These are phyloP conservation scores for Leptopilina drosophilae DNA, from an alignment of 2,888 invertebrate genomes.

Conservation along the genomic window DNA sequence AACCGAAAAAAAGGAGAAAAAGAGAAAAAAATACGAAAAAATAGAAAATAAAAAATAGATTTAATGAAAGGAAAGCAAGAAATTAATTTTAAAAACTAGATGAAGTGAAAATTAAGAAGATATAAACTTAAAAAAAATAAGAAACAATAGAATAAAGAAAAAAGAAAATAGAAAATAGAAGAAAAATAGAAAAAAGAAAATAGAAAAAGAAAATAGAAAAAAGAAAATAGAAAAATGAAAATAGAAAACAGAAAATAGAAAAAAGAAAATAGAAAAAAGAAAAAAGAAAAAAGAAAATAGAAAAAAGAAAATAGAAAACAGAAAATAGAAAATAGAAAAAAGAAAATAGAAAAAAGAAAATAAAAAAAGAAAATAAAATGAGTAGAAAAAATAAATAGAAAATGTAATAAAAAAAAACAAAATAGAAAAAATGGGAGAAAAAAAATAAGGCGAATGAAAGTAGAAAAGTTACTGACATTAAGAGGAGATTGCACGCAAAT, in stretches of 20 bases:
- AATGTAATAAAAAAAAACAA: neutral
- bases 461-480: slow-evolving; percentile 17
- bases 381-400: neutral
- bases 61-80: neutral
- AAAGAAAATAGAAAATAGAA: neutral
- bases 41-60: neutral
- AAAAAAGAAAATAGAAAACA: neutral
- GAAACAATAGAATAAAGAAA: no score
- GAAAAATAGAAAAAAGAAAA: slow-evolving; percentile 20
- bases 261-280: neutral
- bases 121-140: slow-evolving; percentile 39
- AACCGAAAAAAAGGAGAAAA: neutral
- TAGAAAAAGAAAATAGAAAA: neutral
- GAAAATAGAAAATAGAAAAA: no score
- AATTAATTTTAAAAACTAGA: slow-evolving; percentile 18
- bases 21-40: neutral
- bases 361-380: slow-evolving; percentile 31
- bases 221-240: slow-evolving; percentile 18
- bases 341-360: no score
- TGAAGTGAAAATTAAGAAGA: slow-evolving; percentile 37
- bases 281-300: no score
- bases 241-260: neutral
- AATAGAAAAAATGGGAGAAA: neutral
- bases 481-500: slow-evolving; percentile 42
- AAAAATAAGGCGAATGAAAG: neutral